Conservation (phyloP, 2,888 invertebrate species). For the Chaitophorus viminalis region DNA sequence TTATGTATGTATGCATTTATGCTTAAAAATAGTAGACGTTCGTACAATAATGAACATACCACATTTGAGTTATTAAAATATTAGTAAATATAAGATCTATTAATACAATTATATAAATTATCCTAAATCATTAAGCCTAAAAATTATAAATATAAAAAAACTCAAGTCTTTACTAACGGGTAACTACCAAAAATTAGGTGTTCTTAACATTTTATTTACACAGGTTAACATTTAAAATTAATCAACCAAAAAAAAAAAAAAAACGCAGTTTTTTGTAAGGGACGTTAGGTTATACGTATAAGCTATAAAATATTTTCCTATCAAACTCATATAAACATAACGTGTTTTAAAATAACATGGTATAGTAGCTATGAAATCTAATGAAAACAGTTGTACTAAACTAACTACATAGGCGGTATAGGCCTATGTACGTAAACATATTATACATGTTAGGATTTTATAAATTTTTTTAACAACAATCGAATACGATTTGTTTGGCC, state of each 20-base stretch:
- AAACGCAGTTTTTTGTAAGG: not conserved
- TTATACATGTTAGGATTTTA: not conserved
- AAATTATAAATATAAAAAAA: conserved; percentile 23
- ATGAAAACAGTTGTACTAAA: not conserved
- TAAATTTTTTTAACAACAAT: not conserved
- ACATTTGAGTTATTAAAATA: conserved; percentile 38
- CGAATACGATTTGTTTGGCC: not conserved
- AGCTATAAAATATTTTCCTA: not conserved
- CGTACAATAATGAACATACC: conserved; percentile 35
- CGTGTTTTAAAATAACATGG: conserved; percentile 16
- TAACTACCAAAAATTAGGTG: not conserved
- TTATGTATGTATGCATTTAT: conserved; percentile 33
- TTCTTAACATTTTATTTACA: conserved; percentile 15
- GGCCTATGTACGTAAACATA: not conserved
- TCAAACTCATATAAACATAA: conserved; percentile 10
- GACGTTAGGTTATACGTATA: no score
- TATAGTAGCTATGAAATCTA: conserved; percentile 19
- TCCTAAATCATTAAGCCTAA: conserved; percentile 34
- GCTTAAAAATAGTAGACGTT: conserved; percentile 46
- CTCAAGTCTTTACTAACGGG: not conserved
- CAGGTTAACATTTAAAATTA: not conserved
- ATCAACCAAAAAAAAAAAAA: not conserved
- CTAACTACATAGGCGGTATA: not conserved
- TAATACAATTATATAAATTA: conserved; percentile 22
- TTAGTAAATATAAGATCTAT: conserved; percentile 32